Evolutionary conservation across 1,140 invertebrate species (phyloP).

Genomic region (Polypedilum vanderplanki): DNA sequence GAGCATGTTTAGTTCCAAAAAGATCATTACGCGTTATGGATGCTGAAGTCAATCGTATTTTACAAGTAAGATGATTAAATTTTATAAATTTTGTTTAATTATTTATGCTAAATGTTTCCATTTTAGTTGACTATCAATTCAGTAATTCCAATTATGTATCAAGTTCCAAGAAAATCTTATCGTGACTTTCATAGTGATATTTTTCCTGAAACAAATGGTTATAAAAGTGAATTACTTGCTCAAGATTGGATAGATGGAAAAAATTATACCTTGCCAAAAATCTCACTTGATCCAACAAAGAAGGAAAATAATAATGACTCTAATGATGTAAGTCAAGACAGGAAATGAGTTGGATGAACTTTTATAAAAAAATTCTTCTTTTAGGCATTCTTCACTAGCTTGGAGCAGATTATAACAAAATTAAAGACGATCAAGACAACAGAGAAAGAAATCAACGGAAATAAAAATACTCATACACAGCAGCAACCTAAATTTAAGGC

Average conservation of each 20-base stretch:
- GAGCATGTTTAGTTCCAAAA: slow-evolving; percentile 85
- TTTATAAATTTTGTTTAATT: neutral
- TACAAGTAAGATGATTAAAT: slow-evolving; percentile 48
- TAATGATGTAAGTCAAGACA: too few relatives aligned
- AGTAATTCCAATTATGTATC: slow-evolving; percentile 87
- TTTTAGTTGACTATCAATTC: slow-evolving; percentile 62
- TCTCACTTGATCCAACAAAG: slow-evolving; percentile 70
- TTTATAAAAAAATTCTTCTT: too few relatives aligned
- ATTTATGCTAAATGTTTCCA: neutral
- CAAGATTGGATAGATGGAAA: slow-evolving; percentile 69
- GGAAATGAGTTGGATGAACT: too few relatives aligned
- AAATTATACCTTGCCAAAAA: slow-evolving; percentile 64
- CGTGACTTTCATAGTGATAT: slow-evolving; percentile 88
- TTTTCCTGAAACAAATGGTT: slow-evolving; percentile 79
- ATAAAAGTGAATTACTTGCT: slow-evolving; percentile 64
- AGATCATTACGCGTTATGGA: slow-evolving; percentile 88
- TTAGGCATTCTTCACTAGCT: too few relatives aligned
- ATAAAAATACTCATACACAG: too few relatives aligned
- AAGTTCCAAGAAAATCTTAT: slow-evolving; percentile 91
- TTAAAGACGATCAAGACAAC: too few relatives aligned
- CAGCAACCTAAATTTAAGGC: too few relatives aligned
- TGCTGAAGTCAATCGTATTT: slow-evolving; percentile 83
- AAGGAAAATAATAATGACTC: slow-evolving; percentile 47
- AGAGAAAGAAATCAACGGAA: too few relatives aligned
- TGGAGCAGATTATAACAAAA: too few relatives aligned